A percentile compares a stretch with the other conserved stretches of the same genome.
Conservation (phyloP, 2,888 invertebrate genomes). For the Syritta pipiens region DNA sequence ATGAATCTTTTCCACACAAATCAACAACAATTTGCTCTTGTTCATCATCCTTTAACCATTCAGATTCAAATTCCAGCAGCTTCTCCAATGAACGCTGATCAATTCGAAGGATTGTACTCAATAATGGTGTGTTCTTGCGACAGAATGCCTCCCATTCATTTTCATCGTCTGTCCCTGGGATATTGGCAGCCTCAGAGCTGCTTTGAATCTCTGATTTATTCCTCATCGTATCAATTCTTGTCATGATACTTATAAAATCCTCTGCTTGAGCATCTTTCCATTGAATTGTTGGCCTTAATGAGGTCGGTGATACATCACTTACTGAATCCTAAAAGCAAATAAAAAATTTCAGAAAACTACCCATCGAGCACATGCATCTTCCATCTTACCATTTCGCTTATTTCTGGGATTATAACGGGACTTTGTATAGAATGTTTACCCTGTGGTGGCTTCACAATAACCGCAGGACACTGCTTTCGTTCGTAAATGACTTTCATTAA, state of each 20-base stretch:
- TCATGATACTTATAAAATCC: slow-evolving; percentile 73
- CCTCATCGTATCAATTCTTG: slow-evolving; percentile 58
- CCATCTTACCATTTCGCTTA: slow-evolving; percentile 63
- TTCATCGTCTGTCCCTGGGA: slow-evolving; percentile 72
- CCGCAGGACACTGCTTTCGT: slow-evolving; percentile 76
- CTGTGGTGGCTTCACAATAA: slow-evolving; percentile 74
- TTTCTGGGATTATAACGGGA: slow-evolving; percentile 52
- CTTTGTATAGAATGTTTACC: slow-evolving; percentile 27
- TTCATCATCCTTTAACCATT: slow-evolving; percentile 73
- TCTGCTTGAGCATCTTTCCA: slow-evolving; percentile 75
- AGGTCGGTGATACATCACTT: slow-evolving; percentile 69
- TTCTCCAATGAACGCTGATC: slow-evolving; percentile 76
- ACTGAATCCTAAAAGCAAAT: slow-evolving; percentile 56
- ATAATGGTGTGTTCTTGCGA: slow-evolving; percentile 73
- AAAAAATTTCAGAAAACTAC: not conserved
- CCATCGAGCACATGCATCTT: no score
- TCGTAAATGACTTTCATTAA: slow-evolving; percentile 77
- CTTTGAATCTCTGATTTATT: slow-evolving; percentile 16
- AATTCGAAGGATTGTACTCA: slow-evolving; percentile 75
- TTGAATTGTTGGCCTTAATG: slow-evolving; percentile 76
- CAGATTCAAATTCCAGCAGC: slow-evolving; percentile 74
- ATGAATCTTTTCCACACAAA: slow-evolving; percentile 72
- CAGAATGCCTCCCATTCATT: slow-evolving; percentile 75
- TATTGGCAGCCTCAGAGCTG: slow-evolving; percentile 69
- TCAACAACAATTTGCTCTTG: slow-evolving; percentile 67